Percentiles rank a stretch among this genome's conserved stretches.
Conservation (phyloP, 1,140 invertebrate genomes). For the Bombus polaris region DNA sequence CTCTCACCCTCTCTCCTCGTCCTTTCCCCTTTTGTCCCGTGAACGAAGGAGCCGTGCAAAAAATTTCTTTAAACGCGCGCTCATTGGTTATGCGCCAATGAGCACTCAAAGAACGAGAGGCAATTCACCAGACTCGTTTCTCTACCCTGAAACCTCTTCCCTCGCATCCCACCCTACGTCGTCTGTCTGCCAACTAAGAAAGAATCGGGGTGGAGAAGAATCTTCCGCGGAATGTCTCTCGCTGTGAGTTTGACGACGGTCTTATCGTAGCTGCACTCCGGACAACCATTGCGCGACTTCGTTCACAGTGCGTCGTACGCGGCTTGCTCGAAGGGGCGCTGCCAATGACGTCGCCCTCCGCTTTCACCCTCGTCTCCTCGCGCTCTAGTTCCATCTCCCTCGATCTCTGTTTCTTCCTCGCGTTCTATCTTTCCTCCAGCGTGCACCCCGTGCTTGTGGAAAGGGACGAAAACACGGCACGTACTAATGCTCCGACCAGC, state of each 20-base stretch:
- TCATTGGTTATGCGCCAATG: conserved; percentile 49
- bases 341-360: not conserved
- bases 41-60: conserved; percentile 27
- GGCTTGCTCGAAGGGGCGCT: not conserved
- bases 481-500: conserved; percentile 61
- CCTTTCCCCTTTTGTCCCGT: not conserved
- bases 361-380: too few species aligned
- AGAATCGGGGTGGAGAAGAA: conserved; percentile 3
- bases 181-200: conserved; percentile 21
- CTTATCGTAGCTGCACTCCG: conserved; percentile 13
- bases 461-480: conserved; percentile 32
- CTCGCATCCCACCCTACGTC: not conserved
- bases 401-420: too few species aligned
- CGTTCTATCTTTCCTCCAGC: too few species aligned
- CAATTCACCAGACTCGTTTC: conserved; percentile 39
- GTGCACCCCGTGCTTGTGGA: too few species aligned
- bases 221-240: conserved; percentile 28
- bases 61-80: conserved; percentile 44
- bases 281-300: not conserved
- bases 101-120: conserved; percentile 45
- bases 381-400: too few species aligned
- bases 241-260: conserved; percentile 15
- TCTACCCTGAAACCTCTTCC: not conserved
- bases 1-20: too few species aligned
- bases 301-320: not conserved